Conservation (phyloP, 1,140 invertebrate genomes). For the Panagrolaimus sp. region DNA sequence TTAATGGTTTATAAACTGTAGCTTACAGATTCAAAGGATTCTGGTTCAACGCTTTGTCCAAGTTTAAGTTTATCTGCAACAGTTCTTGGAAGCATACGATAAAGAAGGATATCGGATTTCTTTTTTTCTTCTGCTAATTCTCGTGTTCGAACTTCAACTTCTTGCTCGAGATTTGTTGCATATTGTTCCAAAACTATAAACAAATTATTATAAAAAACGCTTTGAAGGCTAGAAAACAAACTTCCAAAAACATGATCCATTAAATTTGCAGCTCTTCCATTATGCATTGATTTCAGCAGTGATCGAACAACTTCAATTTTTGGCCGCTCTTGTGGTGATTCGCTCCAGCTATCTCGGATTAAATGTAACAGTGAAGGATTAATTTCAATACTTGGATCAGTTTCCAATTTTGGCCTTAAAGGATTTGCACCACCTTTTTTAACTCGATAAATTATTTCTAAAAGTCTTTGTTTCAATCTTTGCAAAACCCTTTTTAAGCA, state of each 20-base stretch:
- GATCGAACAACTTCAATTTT: not conserved
- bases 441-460: slow-evolving; percentile 28
- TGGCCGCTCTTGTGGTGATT: not conserved
- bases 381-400: slow-evolving; percentile 17
- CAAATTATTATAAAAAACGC: not conserved
- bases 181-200: slow-evolving; percentile 66
- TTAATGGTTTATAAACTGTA: no score
- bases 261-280: not conserved
- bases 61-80: no score
- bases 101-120: no score
- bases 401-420: not conserved
- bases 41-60: no score
- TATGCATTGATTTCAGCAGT: not conserved
- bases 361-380: slow-evolving; percentile 22
- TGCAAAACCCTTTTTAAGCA: not conserved
- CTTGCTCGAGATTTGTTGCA: slow-evolving; percentile 66
- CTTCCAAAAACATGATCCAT: slow-evolving; percentile 14
- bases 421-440: not conserved
- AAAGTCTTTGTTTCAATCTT: no score
- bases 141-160: slow-evolving; percentile 3
- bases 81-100: no score
- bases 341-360: not conserved
- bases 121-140: slow-evolving; percentile 7
- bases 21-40: no score
- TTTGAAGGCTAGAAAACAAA: not conserved